These are phyloP conservation scores for Actinostola sp. DNA, from an alignment of 92 coral and sea anemone species.

Conservation along the genomic window DNA sequence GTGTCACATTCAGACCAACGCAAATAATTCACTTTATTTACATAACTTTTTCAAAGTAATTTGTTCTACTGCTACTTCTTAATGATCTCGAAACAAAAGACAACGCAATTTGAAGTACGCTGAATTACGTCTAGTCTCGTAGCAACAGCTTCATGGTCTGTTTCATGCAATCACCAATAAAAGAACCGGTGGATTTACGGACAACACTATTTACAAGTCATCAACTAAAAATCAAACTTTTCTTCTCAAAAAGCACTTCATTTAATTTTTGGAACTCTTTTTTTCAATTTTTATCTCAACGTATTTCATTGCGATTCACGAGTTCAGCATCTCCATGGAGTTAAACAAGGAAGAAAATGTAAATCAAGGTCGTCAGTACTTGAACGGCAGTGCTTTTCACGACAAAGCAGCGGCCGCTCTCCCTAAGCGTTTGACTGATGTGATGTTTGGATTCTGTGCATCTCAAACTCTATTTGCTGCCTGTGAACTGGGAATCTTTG, in stretches of 20 bases:
- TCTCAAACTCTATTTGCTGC: constrained; percentile 47
- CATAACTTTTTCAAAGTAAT: constrained; percentile 25
- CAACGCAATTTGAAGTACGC: neutral
- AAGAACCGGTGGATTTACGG: neutral
- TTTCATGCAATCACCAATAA: constrained; percentile 11
- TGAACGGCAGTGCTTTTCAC: neutral
- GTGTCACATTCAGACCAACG: constrained; percentile 13
- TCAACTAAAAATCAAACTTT: too few species aligned
- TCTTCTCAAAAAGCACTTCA: too few species aligned
- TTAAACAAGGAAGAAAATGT: neutral
- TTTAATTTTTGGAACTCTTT: too few species aligned
- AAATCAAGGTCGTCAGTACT: neutral
- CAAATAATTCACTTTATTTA: constrained; percentile 5
- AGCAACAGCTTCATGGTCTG: constrained; percentile 39
- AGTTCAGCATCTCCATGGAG: too few species aligned
- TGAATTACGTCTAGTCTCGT: constrained; percentile 2
- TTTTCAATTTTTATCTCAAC: too few species aligned
- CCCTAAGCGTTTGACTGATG: constrained; percentile 31
- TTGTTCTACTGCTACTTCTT: constrained; percentile 5
- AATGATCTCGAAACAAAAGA: constrained; percentile 5
- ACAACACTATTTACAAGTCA: constrained; percentile 3
- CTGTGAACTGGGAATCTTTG: constrained; percentile 65
- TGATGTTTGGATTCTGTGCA: constrained; percentile 51
- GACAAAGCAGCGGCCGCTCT: neutral
- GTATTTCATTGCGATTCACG: too few species aligned